phyloP scores from a whole-genome alignment of 2,797 vertebrate genomes.

The Pelochelys cantorii region DNA sequence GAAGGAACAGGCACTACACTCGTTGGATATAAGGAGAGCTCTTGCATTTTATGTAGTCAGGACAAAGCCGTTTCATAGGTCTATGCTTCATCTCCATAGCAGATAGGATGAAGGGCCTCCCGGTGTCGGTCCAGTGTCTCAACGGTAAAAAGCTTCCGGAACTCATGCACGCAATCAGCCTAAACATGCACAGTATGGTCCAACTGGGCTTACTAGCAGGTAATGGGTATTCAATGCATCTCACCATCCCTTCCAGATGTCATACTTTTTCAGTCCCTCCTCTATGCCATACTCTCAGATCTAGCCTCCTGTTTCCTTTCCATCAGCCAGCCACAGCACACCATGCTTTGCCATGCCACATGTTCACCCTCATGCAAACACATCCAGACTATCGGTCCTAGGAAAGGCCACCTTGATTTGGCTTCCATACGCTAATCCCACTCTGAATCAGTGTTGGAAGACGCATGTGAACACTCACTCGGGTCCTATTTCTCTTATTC shows the following conservation, averaged over 20 bases:
- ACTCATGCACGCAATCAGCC: too few relatives aligned
- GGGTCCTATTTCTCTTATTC: slow-evolving; percentile 1
- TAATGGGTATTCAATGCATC: not conserved
- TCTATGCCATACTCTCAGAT: slow-evolving; percentile 25
- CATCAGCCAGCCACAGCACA: slow-evolving; percentile 55
- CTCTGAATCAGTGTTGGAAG: slow-evolving; percentile 52
- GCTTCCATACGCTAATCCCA: slow-evolving; percentile 39
- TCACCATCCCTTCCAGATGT: slow-evolving; percentile 10
- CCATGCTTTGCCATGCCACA: slow-evolving; percentile 3
- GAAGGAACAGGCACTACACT: too few relatives aligned
- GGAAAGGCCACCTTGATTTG: slow-evolving; percentile 51
- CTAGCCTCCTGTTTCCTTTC: slow-evolving; percentile 54
- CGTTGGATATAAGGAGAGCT: too few relatives aligned
- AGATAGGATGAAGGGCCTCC: too few relatives aligned
- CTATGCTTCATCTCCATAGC: too few relatives aligned
- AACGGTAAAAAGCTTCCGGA: too few relatives aligned
- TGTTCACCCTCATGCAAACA: slow-evolving; percentile 18
- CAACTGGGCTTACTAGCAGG: not conserved
- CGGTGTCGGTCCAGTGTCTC: too few relatives aligned
- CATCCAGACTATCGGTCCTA: slow-evolving; percentile 36
- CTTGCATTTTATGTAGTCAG: too few relatives aligned
- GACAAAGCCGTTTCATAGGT: too few relatives aligned
- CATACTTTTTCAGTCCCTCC: slow-evolving; percentile 50
- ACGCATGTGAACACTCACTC: slow-evolving; percentile 41
- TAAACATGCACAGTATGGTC: too few relatives aligned